Evolutionary conservation across 2,797 vertebrate genomes (phyloP).

Genomic region (Hephaestus fuliginosus): DNA sequence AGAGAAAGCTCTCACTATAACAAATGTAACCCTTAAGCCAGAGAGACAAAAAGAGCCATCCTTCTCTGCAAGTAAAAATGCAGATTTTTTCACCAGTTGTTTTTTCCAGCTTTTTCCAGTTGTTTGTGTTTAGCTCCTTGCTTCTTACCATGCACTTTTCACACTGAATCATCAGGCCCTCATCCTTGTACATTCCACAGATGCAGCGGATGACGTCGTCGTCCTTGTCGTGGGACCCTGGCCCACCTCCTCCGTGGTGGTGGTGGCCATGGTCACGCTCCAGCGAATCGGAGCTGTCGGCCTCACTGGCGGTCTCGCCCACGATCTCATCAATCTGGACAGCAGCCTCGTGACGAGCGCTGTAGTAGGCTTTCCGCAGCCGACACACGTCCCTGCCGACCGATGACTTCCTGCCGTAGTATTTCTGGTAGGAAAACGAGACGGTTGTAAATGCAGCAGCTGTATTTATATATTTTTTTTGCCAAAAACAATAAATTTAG

Average conservation of each 20-base stretch:
- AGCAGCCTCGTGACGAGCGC: constrained; percentile 93
- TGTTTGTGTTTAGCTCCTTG: background rate
- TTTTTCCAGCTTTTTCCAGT: background rate
- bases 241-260: constrained; percentile 88
- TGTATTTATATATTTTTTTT: constrained; percentile 13
- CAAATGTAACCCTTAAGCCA: constrained; percentile 31
- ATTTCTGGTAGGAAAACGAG: constrained; percentile 86
- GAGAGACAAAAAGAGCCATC: background rate
- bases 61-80: background rate
- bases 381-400: constrained; percentile 95
- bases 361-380: constrained; percentile 96
- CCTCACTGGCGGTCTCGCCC: constrained; percentile 96
- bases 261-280: constrained; percentile 93
- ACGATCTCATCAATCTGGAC: constrained; percentile 99
- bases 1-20: constrained; percentile 21
- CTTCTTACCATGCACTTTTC: constrained; percentile 96
- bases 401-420: constrained; percentile 95
- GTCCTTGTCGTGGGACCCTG: constrained; percentile 89
- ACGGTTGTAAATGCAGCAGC: background rate
- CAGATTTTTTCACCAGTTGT: background rate
- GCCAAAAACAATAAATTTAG: constrained; percentile 16
- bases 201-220: constrained; percentile 98
- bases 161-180: constrained; percentile 99
- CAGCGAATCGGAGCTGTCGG: constrained; percentile 95
- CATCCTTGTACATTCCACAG: constrained; percentile 98